A percentile compares a stretch with the other conserved stretches of the same genome.
These are phyloP conservation scores for Pterostichus niger DNA, from an alignment of 2,888 invertebrate genomes.

Conservation along the genomic window DNA sequence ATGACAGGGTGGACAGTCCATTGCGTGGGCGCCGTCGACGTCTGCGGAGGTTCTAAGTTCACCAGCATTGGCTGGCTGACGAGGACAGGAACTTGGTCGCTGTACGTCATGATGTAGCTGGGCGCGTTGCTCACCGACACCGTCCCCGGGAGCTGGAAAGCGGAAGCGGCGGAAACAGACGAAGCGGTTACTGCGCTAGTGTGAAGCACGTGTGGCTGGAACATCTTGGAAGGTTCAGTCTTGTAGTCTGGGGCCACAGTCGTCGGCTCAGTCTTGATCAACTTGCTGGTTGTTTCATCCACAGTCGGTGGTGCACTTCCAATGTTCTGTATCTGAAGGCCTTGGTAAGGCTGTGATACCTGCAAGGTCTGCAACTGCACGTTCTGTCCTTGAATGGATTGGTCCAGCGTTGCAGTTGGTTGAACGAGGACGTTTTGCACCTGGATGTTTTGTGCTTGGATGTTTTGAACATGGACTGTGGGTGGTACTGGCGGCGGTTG, in stretches of 20 bases:
- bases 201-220: slow-evolving; percentile 26
- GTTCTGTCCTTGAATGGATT: slow-evolving; percentile 53
- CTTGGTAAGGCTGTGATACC: slow-evolving; percentile 19
- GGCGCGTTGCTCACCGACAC: slow-evolving; percentile 28
- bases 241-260: slow-evolving; percentile 26
- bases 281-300: slow-evolving; percentile 2
- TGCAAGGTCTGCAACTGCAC: slow-evolving; percentile 58
- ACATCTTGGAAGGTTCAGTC: slow-evolving; percentile 44
- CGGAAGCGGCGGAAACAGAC: slow-evolving; percentile 18
- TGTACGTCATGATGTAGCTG: slow-evolving; percentile 64
- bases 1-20: slow-evolving; percentile 62
- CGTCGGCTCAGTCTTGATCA: slow-evolving; percentile 38
- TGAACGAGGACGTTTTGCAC: slow-evolving; percentile 64
- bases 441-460: slow-evolving; percentile 66
- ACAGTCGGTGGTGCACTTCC: not conserved
- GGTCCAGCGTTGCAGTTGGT: slow-evolving; percentile 51
- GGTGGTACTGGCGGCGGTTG: slow-evolving; percentile 69
- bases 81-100: slow-evolving; percentile 53
- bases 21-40: not conserved
- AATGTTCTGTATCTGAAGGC: slow-evolving; percentile 60
- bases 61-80: slow-evolving; percentile 16
- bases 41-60: slow-evolving; percentile 22
- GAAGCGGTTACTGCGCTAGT: slow-evolving; percentile 1
- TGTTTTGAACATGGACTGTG: slow-evolving; percentile 63
- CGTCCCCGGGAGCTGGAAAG: slow-evolving; percentile 39